A percentile compares a stretch with the other conserved stretches of the same genome.
phyloP scores from a whole-genome alignment of 1,140 invertebrate species.

The Drosophila repleta region DNA sequence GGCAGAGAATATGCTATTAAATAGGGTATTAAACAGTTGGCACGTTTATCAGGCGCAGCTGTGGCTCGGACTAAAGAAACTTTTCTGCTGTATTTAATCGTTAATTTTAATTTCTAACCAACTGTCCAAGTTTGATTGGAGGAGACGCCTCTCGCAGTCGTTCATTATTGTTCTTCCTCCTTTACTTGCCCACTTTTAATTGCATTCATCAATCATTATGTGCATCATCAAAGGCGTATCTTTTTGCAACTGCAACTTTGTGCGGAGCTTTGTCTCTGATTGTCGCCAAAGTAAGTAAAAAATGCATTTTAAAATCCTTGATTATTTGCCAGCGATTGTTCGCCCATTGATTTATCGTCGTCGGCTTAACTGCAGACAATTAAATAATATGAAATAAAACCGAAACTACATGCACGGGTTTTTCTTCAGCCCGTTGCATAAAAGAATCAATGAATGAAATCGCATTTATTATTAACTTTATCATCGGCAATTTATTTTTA shows the following conservation, averaged over 20 bases:
- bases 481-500: conserved; percentile 2
- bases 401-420: conserved; percentile 30
- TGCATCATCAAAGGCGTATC: conserved; percentile 50
- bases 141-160: not conserved
- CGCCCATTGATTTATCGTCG: conserved; percentile 70
- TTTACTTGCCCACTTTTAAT: conserved; percentile 47
- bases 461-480: conserved; percentile 14
- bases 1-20: not conserved
- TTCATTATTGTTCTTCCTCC: conserved; percentile 24
- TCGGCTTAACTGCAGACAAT: conserved; percentile 57
- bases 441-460: not conserved
- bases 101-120: conserved; percentile 6
- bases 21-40: not conserved
- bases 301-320: conserved; percentile 30
- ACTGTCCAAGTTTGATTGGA: not conserved
- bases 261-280: conserved; percentile 41
- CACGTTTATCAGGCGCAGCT: no score
- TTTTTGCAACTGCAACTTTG: conserved; percentile 35
- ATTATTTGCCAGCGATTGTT: conserved; percentile 65
- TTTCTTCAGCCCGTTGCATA: conserved; percentile 18
- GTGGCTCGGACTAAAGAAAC: not conserved
- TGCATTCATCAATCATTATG: conserved; percentile 73
- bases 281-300: conserved; percentile 4
- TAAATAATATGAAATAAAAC: conserved; percentile 53
- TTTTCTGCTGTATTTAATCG: not conserved